A percentile compares a stretch with the other conserved stretches of the same genome.
Evolutionary conservation across 2,113 vertebrate genomes (phyloP).

Genomic region (Albula glossodonta): DNA sequence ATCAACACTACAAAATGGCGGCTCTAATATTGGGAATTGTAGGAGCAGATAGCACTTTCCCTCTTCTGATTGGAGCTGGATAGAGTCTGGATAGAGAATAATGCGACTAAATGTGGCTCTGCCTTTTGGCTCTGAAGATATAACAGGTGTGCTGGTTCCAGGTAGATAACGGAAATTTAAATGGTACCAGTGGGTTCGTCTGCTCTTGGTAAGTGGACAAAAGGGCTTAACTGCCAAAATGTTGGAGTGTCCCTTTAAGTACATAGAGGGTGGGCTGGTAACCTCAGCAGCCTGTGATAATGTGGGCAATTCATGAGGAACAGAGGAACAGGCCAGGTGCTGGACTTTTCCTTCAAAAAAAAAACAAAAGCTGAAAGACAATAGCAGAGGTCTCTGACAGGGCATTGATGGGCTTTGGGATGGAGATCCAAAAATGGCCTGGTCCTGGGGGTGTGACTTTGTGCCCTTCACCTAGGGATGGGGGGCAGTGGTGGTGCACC

Average conservation of each 20-base stretch:
- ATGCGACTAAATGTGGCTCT: no score
- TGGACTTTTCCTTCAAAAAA: neutral
- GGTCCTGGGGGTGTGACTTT: constrained; percentile 13
- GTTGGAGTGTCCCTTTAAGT: neutral
- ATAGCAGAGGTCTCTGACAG: neutral
- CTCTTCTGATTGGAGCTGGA: no score
- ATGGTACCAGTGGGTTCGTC: no score
- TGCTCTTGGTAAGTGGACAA: no score
- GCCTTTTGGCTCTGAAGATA: no score
- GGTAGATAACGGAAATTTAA: no score
- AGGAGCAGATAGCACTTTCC: no score
- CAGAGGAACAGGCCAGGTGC: neutral
- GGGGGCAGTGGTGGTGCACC: constrained; percentile 91
- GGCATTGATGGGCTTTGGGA: neutral
- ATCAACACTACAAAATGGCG: no score
- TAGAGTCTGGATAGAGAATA: no score
- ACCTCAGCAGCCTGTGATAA: neutral
- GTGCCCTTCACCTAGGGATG: constrained; percentile 84
- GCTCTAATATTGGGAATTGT: no score
- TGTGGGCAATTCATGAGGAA: neutral
- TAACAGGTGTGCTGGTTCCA: no score
- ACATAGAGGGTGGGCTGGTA: neutral
- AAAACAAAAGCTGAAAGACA: neutral
- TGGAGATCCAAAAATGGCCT: neutral
- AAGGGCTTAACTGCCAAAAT: no score